Conservation (phyloP, 1,140 invertebrate species). For the Neodiprion virginianus region DNA sequence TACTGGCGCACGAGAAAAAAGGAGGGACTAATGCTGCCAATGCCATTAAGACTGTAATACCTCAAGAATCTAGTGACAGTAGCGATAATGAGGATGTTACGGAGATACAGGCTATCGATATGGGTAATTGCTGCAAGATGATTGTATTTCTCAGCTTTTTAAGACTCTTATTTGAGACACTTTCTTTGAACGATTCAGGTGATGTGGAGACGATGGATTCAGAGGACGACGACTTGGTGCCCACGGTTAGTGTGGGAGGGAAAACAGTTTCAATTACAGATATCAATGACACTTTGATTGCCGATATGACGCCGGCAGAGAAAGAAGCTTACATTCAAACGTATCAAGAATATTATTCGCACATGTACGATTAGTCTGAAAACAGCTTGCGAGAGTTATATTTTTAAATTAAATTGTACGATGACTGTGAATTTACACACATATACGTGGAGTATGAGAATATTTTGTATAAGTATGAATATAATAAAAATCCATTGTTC, state of each 20-base stretch:
- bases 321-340: constrained; percentile 94
- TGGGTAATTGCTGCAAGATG: constrained; percentile 56
- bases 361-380: constrained; percentile 71
- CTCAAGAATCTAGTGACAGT: constrained; percentile 74
- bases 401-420: not conserved
- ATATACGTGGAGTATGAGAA: not conserved
- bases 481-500: not conserved
- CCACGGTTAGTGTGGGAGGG: constrained; percentile 83
- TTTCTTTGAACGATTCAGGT: constrained; percentile 54
- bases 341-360: constrained; percentile 92
- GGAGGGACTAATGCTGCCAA: constrained; percentile 65
- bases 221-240: constrained; percentile 85
- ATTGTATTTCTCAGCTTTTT: not conserved
- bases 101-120: constrained; percentile 61
- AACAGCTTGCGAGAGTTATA: not conserved
- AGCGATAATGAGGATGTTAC: constrained; percentile 77
- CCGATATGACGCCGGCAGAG: constrained; percentile 89
- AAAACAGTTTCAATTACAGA: constrained; percentile 80
- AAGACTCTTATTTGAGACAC: not conserved
- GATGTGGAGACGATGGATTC: constrained; percentile 82
- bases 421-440: not conserved
- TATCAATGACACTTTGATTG: constrained; percentile 84
- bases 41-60: constrained; percentile 68
- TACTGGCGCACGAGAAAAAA: constrained; percentile 89
- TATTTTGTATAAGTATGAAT: not conserved